Conservation (phyloP, 1,140 invertebrate genomes). For the Scaptodrosophila lebanonensis region DNA sequence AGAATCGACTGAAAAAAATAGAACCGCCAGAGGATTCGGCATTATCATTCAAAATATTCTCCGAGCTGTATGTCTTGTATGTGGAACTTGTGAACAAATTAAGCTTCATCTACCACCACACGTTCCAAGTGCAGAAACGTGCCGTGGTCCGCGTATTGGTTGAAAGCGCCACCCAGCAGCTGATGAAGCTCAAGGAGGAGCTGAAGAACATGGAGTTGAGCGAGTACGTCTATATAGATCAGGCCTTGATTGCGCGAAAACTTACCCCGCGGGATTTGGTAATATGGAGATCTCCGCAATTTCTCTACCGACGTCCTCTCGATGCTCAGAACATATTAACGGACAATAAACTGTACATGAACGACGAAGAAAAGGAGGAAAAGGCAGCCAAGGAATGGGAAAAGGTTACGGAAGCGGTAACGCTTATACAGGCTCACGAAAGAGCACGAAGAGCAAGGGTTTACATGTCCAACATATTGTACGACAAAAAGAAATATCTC, state of each 20-base stretch:
- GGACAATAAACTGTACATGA: conserved; percentile 50
- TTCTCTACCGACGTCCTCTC: conserved; percentile 54
- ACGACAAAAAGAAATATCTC: conserved; percentile 43
- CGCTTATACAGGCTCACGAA: conserved; percentile 80
- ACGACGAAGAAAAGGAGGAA: conserved; percentile 45
- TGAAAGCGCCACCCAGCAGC: conserved; percentile 72
- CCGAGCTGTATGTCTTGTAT: conserved; percentile 66
- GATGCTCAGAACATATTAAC: conserved; percentile 56
- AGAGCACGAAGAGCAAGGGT: conserved; percentile 79
- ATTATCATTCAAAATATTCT: conserved; percentile 60
- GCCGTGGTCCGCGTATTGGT: conserved; percentile 78
- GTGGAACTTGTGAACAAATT: conserved; percentile 62
- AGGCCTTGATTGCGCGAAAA: conserved; percentile 80
- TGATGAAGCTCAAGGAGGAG: conserved; percentile 76
- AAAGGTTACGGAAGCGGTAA: conserved; percentile 51
- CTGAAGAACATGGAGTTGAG: conserved; percentile 77
- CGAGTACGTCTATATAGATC: conserved; percentile 81
- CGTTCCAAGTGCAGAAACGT: conserved; percentile 83
- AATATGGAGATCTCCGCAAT: conserved; percentile 74
- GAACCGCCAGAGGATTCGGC: conserved; percentile 40
- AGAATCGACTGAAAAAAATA: conserved; percentile 46
- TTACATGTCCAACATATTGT: conserved; percentile 69
- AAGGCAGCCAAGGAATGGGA: conserved; percentile 21
- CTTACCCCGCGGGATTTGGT: conserved; percentile 79
- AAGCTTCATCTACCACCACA: conserved; percentile 79